A percentile compares a stretch with the other conserved stretches of the same genome.
Evolutionary conservation across 2,888 invertebrate species (phyloP).

Genomic region (Nematopogon swammerdamellus): DNA sequence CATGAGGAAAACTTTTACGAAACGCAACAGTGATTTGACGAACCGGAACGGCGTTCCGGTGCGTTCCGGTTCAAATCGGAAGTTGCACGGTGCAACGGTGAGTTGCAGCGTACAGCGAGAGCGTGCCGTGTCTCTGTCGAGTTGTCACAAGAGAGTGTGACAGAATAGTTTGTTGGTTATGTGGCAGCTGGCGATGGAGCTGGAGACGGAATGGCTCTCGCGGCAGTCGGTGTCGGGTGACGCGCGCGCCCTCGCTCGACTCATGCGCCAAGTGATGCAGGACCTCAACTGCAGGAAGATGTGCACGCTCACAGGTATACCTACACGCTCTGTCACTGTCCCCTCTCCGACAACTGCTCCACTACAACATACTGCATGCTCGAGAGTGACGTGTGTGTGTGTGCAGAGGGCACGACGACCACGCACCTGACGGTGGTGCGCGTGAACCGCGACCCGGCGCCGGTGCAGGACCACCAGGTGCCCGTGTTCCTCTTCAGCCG

Average conservation of each 20-base stretch:
- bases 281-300: constrained; percentile 68
- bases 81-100: too few relatives aligned
- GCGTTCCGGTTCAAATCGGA: too few relatives aligned
- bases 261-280: constrained; percentile 65
- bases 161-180: too few relatives aligned
- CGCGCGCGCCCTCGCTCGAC: constrained; percentile 54
- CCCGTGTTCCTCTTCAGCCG: constrained; percentile 72
- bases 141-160: too few relatives aligned
- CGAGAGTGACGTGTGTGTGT: neutral
- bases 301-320: constrained; percentile 64
- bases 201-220: constrained; percentile 71
- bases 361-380: too few relatives aligned
- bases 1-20: too few relatives aligned
- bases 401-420: constrained; percentile 67
- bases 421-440: constrained; percentile 74
- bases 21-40: too few relatives aligned
- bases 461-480: constrained; percentile 75
- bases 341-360: too few relatives aligned
- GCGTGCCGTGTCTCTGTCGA: too few relatives aligned
- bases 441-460: constrained; percentile 66
- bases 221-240: constrained; percentile 53
- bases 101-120: too few relatives aligned
- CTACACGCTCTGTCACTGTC: neutral
- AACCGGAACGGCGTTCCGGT: too few relatives aligned
- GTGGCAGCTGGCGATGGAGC: constrained; percentile 67